Percentiles rank a stretch among this genome's conserved stretches.
Conservation (phyloP, 2,888 invertebrate species). For the Agriopis marginaria region DNA sequence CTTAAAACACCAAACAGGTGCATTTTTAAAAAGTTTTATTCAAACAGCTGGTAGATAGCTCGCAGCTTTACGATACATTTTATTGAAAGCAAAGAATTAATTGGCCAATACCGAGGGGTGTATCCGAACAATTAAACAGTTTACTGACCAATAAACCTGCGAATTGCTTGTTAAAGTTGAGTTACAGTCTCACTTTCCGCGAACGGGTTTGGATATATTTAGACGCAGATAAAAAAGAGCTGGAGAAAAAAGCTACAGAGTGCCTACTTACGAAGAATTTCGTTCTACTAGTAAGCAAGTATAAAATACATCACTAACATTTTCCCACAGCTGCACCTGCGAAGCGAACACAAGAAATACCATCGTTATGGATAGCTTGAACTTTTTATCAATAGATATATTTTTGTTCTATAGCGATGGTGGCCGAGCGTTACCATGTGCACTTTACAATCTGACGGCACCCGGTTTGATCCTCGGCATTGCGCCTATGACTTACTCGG, state of each 20-base stretch:
- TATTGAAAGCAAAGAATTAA: conserved; percentile 61
- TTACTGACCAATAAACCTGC: conserved; percentile 65
- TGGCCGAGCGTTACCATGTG: too few species aligned
- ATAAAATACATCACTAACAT: too few species aligned
- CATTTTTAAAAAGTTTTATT: background rate
- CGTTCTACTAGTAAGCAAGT: background rate
- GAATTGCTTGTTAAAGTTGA: conserved; percentile 68
- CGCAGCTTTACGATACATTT: conserved; percentile 53
- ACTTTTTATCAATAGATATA: too few species aligned
- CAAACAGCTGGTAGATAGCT: conserved; percentile 49
- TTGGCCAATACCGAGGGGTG: conserved; percentile 60
- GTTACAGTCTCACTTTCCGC: conserved; percentile 55
- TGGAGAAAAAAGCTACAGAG: conserved; percentile 7
- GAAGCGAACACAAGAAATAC: too few species aligned
- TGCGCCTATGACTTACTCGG: too few species aligned
- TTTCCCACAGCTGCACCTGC: too few species aligned
- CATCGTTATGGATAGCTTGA: too few species aligned
- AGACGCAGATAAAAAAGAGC: conserved; percentile 21
- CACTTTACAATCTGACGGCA: too few species aligned
- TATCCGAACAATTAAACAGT: conserved; percentile 71
- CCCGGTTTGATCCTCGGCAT: too few species aligned
- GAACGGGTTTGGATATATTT: conserved; percentile 43
- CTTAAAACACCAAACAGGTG: background rate
- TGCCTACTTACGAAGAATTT: background rate
- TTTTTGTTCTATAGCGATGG: too few species aligned